Base-by-base conservation (phyloP, 2,113 vertebrate species). In the Stegastes partitus region DNA sequence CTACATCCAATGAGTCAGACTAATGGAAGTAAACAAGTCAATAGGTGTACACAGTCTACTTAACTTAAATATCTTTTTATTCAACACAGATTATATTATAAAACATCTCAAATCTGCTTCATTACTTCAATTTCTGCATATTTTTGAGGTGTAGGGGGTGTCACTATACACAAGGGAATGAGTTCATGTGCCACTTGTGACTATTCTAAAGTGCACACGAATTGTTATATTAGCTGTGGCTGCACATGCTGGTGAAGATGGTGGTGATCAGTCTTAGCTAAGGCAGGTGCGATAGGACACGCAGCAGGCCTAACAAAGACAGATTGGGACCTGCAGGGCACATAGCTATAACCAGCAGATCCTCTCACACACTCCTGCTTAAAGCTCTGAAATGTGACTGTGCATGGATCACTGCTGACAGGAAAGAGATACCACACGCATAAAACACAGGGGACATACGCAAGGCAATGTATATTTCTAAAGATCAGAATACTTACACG, bases 231-330 rank as follows among this genome's bases (percentile, higher is more conserved):
- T 85, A 85, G 85, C 83, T 74, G 85, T 75, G 44, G 82, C 74
- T 87, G 80, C 74, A 81, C 86, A 84, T 84, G 89, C 86, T 70
- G 81, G 39, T 68, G 79, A 84, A 74, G 79, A 79, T 57, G 82
- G 76, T 49, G 87, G 91, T 92, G 81, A 95, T 95, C 91, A 70
- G 91, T 94, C 91, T 94, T 92, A 44, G 58, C 70, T 51, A 2
- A 76, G 87, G 78, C 90, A 75, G 86, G 68, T 77, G 90, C 42
- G 81, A 87, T 75, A 82, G 85, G 72, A 77, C 55, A 65, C 37
- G 50, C 74, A 49, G 89, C 68, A 22, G 71, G 72, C 62, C 87
- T 92, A 94, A 93, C 92, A 90, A 94, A 94, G 92, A 94, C 87
- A 84, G 90, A 94, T 93, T 90, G 86, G 84, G 77, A 79, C 78